These are phyloP conservation scores for Periophthalmus modestus DNA, from an alignment of 2,113 vertebrate species.

Conservation along the genomic window DNA sequence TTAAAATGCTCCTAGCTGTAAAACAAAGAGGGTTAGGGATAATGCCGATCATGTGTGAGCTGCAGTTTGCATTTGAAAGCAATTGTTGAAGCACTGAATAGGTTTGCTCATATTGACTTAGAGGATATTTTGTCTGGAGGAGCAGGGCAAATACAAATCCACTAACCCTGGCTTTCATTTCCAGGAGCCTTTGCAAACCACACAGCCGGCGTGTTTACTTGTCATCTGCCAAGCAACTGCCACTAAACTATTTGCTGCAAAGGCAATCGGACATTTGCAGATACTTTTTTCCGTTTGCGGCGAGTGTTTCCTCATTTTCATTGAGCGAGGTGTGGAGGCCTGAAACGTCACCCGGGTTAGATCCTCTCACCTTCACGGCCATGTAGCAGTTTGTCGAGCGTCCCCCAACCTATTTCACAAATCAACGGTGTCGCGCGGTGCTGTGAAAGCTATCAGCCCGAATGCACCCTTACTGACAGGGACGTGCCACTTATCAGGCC, in stretches of 20 bases:
- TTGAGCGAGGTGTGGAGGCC: constrained; percentile 59
- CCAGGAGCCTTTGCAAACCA: constrained; percentile 12
- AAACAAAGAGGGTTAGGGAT: constrained; percentile 3
- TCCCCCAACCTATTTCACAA: constrained; percentile 41
- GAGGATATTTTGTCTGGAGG: constrained; percentile 2
- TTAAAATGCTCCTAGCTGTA: neutral
- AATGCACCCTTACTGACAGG: constrained; percentile 42
- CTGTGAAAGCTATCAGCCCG: constrained; percentile 48
- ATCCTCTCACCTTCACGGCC: constrained; percentile 51
- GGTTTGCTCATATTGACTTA: constrained; percentile 9
- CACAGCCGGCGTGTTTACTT: constrained; percentile 24
- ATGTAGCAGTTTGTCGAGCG: constrained; percentile 59
- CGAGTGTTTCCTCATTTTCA: constrained; percentile 69
- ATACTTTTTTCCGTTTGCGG: constrained; percentile 52
- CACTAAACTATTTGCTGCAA: constrained; percentile 31
- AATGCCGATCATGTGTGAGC: neutral
- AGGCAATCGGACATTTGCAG: constrained; percentile 26
- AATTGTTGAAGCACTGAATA: neutral
- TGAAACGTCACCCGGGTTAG: constrained; percentile 57
- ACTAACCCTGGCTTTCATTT: constrained; percentile 14
- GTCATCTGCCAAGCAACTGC: constrained; percentile 34
- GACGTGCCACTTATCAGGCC: constrained; percentile 47
- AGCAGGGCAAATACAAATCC: constrained; percentile 3
- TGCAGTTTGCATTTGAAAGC: constrained; percentile 14
- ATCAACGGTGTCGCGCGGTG: constrained; percentile 48